Percentiles rank a stretch among this genome's conserved stretches.
phyloP scores from a whole-genome alignment of 2,113 vertebrate species.

The Pelodiscus sinensis region DNA sequence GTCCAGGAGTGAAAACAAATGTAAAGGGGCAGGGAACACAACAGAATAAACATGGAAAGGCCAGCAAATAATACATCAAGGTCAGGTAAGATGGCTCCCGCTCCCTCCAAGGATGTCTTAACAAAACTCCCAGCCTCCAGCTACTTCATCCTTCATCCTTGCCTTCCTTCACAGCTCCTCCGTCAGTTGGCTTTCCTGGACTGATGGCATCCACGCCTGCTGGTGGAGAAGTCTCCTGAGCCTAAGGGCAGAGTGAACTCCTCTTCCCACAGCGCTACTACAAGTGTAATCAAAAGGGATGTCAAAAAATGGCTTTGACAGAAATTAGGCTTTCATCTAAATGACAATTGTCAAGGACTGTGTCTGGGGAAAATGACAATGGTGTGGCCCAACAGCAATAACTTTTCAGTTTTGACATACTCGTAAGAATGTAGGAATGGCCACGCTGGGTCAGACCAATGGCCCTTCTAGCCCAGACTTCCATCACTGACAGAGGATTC shows the following conservation, averaged over 20 bases:
- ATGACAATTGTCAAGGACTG: not conserved
- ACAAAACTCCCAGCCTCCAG: not conserved
- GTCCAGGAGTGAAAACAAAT: no score
- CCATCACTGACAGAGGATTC: not conserved
- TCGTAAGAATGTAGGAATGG: not conserved
- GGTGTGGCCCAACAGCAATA: not conserved
- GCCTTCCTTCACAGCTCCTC: not conserved
- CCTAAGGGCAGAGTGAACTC: not conserved
- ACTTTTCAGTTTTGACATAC: fast-evolving
- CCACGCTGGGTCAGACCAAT: not conserved
- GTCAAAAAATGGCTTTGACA: not conserved
- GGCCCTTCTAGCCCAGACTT: not conserved
- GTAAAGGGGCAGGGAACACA: not conserved
- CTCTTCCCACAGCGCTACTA: not conserved
- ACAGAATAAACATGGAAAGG: not conserved
- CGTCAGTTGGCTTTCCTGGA: not conserved
- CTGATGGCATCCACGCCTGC: not conserved
- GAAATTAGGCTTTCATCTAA: not conserved
- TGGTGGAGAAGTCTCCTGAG: not conserved
- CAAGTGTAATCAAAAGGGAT: not conserved
- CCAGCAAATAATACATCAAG: not conserved
- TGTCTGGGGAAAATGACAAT: fast-evolving
- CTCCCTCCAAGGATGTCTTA: not conserved
- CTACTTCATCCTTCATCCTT: not conserved
- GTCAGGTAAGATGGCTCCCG: not conserved